Evolutionary conservation across 92 coral and sea anemone genomes (phyloP).

Genomic region (Epizoanthus fatuus): DNA sequence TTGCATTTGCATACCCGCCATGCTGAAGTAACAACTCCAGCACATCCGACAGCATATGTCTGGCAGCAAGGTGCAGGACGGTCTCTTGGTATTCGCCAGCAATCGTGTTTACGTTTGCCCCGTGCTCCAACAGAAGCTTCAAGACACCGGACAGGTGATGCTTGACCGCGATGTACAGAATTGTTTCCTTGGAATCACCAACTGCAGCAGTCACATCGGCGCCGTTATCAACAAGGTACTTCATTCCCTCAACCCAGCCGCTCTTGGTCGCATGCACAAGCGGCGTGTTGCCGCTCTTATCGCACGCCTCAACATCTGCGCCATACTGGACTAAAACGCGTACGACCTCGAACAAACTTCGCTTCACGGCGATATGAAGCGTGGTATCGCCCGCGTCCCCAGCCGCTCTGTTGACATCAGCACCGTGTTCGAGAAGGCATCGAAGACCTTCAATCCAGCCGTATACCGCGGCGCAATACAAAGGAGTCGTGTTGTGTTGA

Average conservation of each 20-base stretch:
- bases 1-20: constrained; percentile 29
- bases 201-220: constrained; percentile 35
- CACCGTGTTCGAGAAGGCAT: constrained; percentile 38
- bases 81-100: constrained; percentile 40
- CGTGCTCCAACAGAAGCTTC: constrained; percentile 27
- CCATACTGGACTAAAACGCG: constrained; percentile 28
- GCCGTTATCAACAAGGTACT: constrained; percentile 27
- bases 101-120: constrained; percentile 30
- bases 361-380: constrained; percentile 41
- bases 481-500: constrained; percentile 44
- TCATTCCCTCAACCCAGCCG: constrained; percentile 42
- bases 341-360: constrained; percentile 31
- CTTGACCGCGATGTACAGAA: constrained; percentile 43
- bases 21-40: constrained; percentile 23
- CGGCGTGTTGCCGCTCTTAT: constrained; percentile 39
- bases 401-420: constrained; percentile 29
- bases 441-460: constrained; percentile 41
- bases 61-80: constrained; percentile 31
- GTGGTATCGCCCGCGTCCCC: constrained; percentile 35
- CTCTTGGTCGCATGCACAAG: constrained; percentile 39
- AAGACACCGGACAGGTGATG: constrained; percentile 36
- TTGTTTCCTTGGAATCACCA: constrained; percentile 39
- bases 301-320: constrained; percentile 23
- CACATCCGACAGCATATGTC: constrained; percentile 45
- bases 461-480: constrained; percentile 42